Evolutionary conservation across 1,140 invertebrate species (phyloP).

Genomic region (Maconellicoccus hirsutus): DNA sequence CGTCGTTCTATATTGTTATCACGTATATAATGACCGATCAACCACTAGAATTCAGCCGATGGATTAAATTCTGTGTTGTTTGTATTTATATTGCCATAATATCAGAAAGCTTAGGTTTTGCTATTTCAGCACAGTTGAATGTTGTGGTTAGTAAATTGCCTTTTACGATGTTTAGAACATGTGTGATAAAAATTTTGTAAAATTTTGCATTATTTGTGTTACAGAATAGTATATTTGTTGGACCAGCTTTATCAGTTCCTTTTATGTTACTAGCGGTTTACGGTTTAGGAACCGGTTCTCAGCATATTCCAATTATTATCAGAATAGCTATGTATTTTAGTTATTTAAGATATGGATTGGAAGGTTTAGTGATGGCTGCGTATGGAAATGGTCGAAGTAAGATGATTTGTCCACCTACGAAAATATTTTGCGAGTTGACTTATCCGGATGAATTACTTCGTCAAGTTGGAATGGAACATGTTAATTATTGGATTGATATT

Average conservation of each 20-base stretch:
- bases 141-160: conserved; percentile 49
- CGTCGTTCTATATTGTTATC: conserved; percentile 34
- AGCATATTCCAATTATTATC: conserved; percentile 51
- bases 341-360: conserved; percentile 66
- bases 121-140: conserved; percentile 55
- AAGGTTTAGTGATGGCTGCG: conserved; percentile 62
- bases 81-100: conserved; percentile 56
- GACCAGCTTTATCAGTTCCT: conserved; percentile 57
- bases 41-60: conserved; percentile 35
- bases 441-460: conserved; percentile 33
- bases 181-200: background rate
- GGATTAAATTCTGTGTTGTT: conserved; percentile 49
- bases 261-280: conserved; percentile 64
- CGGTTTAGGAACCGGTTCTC: conserved; percentile 53
- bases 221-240: conserved; percentile 68
- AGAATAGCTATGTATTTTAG: conserved; percentile 67
- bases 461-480: conserved; percentile 44
- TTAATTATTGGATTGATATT: conserved; percentile 48
- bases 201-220: conserved; percentile 29
- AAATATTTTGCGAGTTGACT: conserved; percentile 55
- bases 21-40: conserved; percentile 36
- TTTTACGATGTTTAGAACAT: background rate
- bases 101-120: conserved; percentile 59
- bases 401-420: conserved; percentile 49
- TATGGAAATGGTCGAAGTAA: conserved; percentile 59